A percentile compares a stretch with the other conserved stretches of the same genome.
Conservation (phyloP, 2,888 invertebrate genomes). For the Scrobipalpa costella region DNA sequence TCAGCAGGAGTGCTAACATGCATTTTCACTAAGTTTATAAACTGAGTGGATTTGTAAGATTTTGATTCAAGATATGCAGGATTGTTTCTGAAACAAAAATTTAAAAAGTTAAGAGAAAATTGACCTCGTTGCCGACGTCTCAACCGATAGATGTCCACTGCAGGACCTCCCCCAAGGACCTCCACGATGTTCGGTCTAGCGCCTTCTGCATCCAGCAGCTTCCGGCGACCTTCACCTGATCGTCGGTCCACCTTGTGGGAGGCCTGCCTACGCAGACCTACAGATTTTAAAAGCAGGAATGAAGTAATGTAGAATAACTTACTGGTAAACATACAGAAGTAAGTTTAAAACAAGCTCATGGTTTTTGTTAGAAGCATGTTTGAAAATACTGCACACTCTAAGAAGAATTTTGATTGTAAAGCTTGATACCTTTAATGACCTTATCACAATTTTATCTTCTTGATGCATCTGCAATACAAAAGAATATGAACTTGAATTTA, state of each 20-base stretch:
- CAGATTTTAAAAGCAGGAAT: too few species aligned
- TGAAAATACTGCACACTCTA: constrained; percentile 66
- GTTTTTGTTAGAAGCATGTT: constrained; percentile 45
- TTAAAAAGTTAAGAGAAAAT: constrained; percentile 11
- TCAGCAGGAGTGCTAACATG: constrained; percentile 49
- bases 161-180: too few species aligned
- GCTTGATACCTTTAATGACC: constrained; percentile 72
- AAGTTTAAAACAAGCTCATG: constrained; percentile 50
- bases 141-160: too few species aligned
- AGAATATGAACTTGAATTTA: too few species aligned
- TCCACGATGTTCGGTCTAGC: too few species aligned
- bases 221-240: too few species aligned
- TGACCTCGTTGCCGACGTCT: too few species aligned
- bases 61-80: constrained; percentile 44
- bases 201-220: too few species aligned
- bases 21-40: constrained; percentile 44
- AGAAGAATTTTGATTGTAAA: constrained; percentile 74
- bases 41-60: constrained; percentile 43
- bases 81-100: constrained; percentile 50
- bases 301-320: constrained; percentile 46
- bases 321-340: constrained; percentile 54
- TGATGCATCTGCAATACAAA: constrained; percentile 54
- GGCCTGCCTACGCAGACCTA: too few species aligned
- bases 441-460: constrained; percentile 62
- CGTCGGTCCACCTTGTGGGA: too few species aligned